Evolutionary conservation across 2,113 vertebrate species (phyloP).

Genomic region (Bambusicola thoracicus): DNA sequence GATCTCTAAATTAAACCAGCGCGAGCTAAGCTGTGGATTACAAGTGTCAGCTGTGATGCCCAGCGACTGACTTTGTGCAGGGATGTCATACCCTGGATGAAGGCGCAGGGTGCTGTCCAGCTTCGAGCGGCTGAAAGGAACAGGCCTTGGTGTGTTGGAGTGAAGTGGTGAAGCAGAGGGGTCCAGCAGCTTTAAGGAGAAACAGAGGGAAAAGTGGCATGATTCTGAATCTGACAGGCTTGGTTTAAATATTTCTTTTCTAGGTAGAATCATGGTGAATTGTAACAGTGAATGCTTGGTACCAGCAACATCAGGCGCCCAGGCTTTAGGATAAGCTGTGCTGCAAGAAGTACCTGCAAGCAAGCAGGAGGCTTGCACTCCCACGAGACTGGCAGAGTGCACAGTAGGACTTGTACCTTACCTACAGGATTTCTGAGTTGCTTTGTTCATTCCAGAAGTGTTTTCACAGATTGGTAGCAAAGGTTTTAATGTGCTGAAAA

Average conservation of each 20-base stretch:
- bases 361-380: not conserved
- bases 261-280: not conserved
- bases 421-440: not conserved
- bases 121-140: not conserved
- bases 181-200: not conserved
- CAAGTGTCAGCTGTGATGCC: not conserved
- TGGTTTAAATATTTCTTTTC: not conserved
- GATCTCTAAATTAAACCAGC: not conserved
- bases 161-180: not conserved
- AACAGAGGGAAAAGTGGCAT: fast-evolving
- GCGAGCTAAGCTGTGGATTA: not conserved
- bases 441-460: not conserved
- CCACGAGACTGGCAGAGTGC: not conserved
- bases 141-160: not conserved
- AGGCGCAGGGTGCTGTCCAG: not conserved
- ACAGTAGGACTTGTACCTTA: not conserved
- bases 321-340: not conserved
- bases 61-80: not conserved
- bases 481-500: not conserved
- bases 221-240: not conserved
- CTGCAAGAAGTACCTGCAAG: not conserved
- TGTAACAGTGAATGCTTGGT: not conserved
- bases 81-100: not conserved
- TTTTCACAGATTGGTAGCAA: not conserved
- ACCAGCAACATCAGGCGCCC: not conserved